Conservation (phyloP, 2,797 vertebrate genomes). For the Enteromius paludinosus region DNA sequence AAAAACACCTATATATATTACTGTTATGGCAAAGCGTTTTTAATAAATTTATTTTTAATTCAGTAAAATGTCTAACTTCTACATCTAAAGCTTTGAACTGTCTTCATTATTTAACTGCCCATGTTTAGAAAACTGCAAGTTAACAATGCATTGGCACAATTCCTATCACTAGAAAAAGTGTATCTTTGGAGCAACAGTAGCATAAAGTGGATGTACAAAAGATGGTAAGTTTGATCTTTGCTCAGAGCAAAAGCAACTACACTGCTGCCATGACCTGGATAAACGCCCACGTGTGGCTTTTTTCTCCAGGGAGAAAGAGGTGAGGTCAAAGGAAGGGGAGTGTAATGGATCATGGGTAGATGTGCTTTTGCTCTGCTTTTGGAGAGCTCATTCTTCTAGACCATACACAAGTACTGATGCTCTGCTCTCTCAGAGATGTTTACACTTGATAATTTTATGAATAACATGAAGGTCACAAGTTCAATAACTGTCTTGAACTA, state of each 20-base stretch:
- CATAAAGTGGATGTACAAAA: slow-evolving; percentile 39
- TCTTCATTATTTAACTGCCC: not conserved
- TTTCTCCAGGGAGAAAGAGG: slow-evolving; percentile 39
- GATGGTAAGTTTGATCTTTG: slow-evolving; percentile 39
- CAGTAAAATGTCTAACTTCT: not conserved
- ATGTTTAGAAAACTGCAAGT: not conserved
- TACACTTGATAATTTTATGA: slow-evolving; percentile 16
- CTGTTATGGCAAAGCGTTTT: too few species aligned
- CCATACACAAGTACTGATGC: not conserved
- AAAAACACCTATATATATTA: too few species aligned
- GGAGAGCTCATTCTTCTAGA: slow-evolving; percentile 35
- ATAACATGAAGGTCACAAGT: slow-evolving; percentile 9
- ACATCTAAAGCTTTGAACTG: not conserved
- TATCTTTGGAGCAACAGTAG: slow-evolving; percentile 32
- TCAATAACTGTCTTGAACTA: slow-evolving; percentile 28
- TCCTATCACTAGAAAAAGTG: slow-evolving; percentile 6
- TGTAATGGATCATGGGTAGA: slow-evolving; percentile 41
- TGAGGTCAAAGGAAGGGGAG: slow-evolving; percentile 44
- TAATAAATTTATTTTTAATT: not conserved
- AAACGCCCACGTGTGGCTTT: slow-evolving; percentile 37
- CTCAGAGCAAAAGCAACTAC: slow-evolving; percentile 42
- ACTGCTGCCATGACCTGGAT: slow-evolving; percentile 41
- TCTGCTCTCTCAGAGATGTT: slow-evolving; percentile 3
- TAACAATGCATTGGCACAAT: not conserved
- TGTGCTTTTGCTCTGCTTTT: slow-evolving; percentile 18